Percentiles rank a stretch among this genome's conserved stretches.
phyloP scores from a whole-genome alignment of 1,140 invertebrate species.

The Hylaeus anthracinus region DNA sequence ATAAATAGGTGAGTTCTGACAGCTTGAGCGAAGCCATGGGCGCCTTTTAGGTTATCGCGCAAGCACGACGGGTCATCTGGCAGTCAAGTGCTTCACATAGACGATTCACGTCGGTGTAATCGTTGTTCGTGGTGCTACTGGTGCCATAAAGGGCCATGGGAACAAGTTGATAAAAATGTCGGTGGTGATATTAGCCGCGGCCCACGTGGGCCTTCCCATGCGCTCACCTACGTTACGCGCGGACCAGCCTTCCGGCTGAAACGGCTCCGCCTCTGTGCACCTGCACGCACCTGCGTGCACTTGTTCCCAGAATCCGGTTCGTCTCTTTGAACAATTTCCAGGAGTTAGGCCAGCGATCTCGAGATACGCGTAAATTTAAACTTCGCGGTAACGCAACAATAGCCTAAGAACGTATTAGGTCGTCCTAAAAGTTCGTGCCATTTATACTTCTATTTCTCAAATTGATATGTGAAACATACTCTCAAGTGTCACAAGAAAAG shows the following conservation, averaged over 20 bases:
- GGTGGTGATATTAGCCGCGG: slow-evolving; percentile 52
- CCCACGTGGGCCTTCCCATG: slow-evolving; percentile 31
- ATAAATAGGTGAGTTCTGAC: slow-evolving; percentile 80
- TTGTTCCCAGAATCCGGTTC: slow-evolving; percentile 2
- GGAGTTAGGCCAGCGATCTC: background rate
- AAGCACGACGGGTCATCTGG: slow-evolving; percentile 80
- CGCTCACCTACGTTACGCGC: slow-evolving; percentile 34
- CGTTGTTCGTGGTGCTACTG: slow-evolving; percentile 74
- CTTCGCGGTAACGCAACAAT: background rate
- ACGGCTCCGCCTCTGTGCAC: slow-evolving; percentile 30
- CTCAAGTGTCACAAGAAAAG: too few species aligned
- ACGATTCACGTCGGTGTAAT: slow-evolving; percentile 70
- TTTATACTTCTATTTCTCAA: too few species aligned
- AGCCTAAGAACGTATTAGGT: too few species aligned
- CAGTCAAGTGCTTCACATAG: slow-evolving; percentile 78
- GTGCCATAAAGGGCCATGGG: slow-evolving; percentile 76
- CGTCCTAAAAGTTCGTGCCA: too few species aligned
- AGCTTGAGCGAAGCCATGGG: slow-evolving; percentile 78
- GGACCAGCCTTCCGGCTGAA: background rate
- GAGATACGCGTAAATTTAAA: background rate
- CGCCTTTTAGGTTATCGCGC: slow-evolving; percentile 80
- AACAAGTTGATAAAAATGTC: slow-evolving; percentile 79
- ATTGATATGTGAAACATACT: too few species aligned
- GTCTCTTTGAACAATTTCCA: slow-evolving; percentile 7
- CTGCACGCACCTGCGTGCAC: slow-evolving; percentile 39